Conservation (phyloP, 2,113 vertebrate species). For the Condylura cristata region DNA sequence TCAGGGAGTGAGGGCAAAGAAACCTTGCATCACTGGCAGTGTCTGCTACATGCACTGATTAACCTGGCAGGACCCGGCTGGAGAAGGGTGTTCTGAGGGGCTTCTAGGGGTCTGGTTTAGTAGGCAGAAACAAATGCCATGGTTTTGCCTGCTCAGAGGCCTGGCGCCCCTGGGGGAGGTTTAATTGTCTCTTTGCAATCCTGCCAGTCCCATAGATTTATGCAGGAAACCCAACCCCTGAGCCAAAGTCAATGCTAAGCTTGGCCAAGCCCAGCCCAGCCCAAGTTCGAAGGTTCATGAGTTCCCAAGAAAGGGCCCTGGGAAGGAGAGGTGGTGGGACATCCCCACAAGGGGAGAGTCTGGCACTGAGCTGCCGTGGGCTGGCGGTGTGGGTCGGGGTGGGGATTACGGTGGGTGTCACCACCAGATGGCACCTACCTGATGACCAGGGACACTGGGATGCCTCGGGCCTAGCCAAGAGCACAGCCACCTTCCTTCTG, state of each 20-base stretch:
- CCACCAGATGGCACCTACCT: neutral
- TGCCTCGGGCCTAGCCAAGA: fast-evolving
- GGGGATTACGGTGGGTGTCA: fast-evolving
- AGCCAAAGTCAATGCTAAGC: conserved; percentile 71
- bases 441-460: neutral
- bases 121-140: neutral
- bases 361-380: neutral
- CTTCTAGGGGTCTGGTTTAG: neutral
- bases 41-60: fast-evolving
- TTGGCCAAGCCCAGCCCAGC: conserved; percentile 69
- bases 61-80: neutral
- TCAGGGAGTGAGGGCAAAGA: neutral
- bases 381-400: neutral
- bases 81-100: too few species aligned
- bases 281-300: conserved; percentile 72
- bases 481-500: neutral
- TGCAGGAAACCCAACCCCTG: conserved; percentile 68
- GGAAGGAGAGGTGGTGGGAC: conserved; percentile 41
- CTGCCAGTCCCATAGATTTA: conserved; percentile 51
- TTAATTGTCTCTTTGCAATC: conserved; percentile 55
- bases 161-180: neutral
- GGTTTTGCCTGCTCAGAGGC: neutral
- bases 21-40: fast-evolving
- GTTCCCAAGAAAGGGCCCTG: conserved; percentile 61
- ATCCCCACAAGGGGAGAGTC: neutral